Evolutionary conservation across 2,113 vertebrate genomes (phyloP), one percentile per base, ranked within the genome.

Genomic region (Hypomesus transpacificus): DNA sequence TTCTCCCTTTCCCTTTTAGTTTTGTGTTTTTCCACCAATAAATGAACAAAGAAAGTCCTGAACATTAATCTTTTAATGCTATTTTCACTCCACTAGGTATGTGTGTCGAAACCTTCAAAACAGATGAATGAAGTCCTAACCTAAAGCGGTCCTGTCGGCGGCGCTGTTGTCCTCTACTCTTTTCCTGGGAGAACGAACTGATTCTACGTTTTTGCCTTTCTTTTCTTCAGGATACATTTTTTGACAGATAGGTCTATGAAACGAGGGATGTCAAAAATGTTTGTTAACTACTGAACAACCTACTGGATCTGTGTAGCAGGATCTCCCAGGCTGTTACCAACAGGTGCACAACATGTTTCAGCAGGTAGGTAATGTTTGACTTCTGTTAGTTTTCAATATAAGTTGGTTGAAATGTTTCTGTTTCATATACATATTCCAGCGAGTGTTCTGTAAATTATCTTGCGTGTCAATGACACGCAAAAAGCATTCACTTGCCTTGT

Each of bases 321-420:
- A 5, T 13, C 39, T 13, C 39, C 39, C 39, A 9, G 5, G 5
- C 31, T 22, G 17, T 13, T 50, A 75, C 13, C 26, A 63, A 39
- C 69, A 52, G 64, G 28, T 73, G 69, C 70, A 66, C 65, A 50
- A 0, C 3, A 90, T 90, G 88, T 74, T 83, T 76, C 75, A 82
- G 50, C 75, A 77, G 85, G 89, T 90, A 76, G 2, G 70, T 63
- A 13, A 26, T 4, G 14, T 34, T 34, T 34, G 31, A 34, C 31
- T 34, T 34, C 3, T 18, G 61, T 11, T 22, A 53, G 71, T 68
- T 68, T 20, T 22, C 6, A 34, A 34, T 34, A 26, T 3, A 7
- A 70, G 24, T 18, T 13, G 16, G 2, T 17, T 14, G 16, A 56
- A 21, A 28, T 1, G 3, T 18, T 20, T 56, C n/a, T 4, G 2